These are phyloP conservation scores for Meteorus sp. DNA, from an alignment of 1,140 invertebrate genomes.

Conservation along the genomic window DNA sequence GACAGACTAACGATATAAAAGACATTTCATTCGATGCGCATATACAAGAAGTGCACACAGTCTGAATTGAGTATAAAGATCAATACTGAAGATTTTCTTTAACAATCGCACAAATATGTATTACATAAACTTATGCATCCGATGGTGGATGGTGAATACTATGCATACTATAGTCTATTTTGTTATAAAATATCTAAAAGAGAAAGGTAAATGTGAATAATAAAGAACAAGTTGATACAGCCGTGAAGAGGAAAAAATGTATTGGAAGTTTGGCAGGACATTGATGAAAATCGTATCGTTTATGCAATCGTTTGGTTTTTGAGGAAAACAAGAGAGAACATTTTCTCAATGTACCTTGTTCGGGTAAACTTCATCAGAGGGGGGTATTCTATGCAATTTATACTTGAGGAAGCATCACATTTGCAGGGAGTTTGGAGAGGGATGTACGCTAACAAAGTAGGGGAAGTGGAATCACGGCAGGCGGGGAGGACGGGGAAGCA, in stretches of 20 bases:
- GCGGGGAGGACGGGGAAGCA: conserved; percentile 22
- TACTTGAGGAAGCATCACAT: conserved; percentile 12
- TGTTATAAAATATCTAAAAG: too few species aligned
- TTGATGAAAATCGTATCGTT: too few species aligned
- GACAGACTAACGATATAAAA: too few species aligned
- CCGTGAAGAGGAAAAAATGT: neutral
- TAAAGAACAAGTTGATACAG: neutral
- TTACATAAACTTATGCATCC: neutral
- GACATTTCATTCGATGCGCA: conserved; percentile 4
- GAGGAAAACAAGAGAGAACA: neutral
- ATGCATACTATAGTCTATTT: neutral
- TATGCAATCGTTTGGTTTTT: neutral
- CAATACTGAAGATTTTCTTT: conserved; percentile 13
- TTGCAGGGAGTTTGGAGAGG: conserved; percentile 21
- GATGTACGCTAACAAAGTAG: conserved; percentile 28
- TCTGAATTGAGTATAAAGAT: neutral
- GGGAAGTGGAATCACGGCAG: conserved; percentile 22
- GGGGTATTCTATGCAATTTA: too few species aligned
- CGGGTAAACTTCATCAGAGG: too few species aligned
- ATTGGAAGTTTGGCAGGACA: neutral
- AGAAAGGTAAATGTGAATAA: neutral
- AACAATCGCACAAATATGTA: neutral
- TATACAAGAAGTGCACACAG: conserved; percentile 12
- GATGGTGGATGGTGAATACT: neutral
- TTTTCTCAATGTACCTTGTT: too few species aligned